These are phyloP conservation scores for Yponomeuta evonymella DNA, from an alignment of 2,888 invertebrate genomes.

Conservation along the genomic window DNA sequence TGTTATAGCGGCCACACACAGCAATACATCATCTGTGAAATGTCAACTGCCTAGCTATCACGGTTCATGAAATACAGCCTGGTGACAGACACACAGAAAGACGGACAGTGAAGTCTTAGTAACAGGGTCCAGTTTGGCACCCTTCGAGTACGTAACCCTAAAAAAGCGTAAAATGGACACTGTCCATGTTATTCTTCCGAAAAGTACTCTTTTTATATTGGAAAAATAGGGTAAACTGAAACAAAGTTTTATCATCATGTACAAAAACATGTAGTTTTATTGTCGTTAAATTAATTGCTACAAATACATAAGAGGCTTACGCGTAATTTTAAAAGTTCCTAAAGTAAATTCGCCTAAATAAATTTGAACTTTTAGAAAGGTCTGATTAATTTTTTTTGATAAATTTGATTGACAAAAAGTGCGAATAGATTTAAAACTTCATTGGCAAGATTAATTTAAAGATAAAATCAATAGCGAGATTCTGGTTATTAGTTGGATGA, in stretches of 20 bases:
- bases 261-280: conserved; percentile 69
- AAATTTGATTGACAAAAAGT: background rate
- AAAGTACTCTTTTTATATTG: background rate
- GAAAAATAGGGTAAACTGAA: conserved; percentile 28
- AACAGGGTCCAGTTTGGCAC: too few relatives aligned
- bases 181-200: background rate
- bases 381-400: background rate
- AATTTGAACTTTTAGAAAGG: background rate
- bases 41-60: too few relatives aligned
- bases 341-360: conserved; percentile 17
- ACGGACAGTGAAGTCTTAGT: too few relatives aligned
- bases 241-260: conserved; percentile 38
- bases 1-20: too few relatives aligned
- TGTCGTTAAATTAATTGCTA: conserved; percentile 42
- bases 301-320: conserved; percentile 56
- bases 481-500: background rate
- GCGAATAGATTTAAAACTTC: background rate
- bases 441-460: conserved; percentile 20
- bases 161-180: too few relatives aligned
- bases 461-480: background rate
- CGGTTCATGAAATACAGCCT: too few relatives aligned
- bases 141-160: too few relatives aligned
- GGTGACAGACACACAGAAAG: too few relatives aligned
- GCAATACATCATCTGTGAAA: too few relatives aligned
- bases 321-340: conserved; percentile 32